These are phyloP conservation scores for Dreissena polymorpha DNA, from an alignment of 1,140 invertebrate species.

Conservation along the genomic window DNA sequence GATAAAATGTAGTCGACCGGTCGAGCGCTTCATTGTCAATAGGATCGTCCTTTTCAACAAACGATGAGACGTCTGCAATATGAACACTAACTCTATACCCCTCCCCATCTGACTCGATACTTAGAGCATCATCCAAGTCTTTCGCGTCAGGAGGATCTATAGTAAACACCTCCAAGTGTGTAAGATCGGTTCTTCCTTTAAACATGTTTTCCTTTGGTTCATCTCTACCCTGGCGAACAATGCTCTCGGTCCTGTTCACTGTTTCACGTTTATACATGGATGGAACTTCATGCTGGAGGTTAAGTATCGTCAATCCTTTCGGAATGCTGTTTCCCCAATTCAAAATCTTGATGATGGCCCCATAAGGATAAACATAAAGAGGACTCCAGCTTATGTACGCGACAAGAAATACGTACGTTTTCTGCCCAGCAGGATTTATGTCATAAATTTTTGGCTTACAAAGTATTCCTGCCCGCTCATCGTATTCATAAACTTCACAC, in stretches of 20 bases:
- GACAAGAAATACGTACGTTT: conserved; percentile 29
- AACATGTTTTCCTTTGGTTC: conserved; percentile 80
- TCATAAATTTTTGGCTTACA: conserved; percentile 13
- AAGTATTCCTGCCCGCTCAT: conserved; percentile 12
- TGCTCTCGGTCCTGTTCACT: conserved; percentile 10
- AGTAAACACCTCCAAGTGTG: conserved; percentile 84
- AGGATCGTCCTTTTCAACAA: conserved; percentile 57
- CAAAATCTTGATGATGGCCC: conserved; percentile 40
- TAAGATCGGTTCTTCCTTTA: conserved; percentile 85
- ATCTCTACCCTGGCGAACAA: not conserved
- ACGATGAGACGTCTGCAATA: conserved; percentile 74
- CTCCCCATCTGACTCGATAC: conserved; percentile 78
- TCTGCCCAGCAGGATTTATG: conserved; percentile 17
- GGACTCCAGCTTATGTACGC: conserved; percentile 37
- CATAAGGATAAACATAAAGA: conserved; percentile 39
- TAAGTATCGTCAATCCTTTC: conserved; percentile 23
- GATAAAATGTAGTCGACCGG: conserved; percentile 70
- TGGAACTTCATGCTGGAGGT: conserved; percentile 47
- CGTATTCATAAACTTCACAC: conserved; percentile 58
- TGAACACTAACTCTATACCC: conserved; percentile 66
- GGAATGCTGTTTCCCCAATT: conserved; percentile 19
- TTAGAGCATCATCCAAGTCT: conserved; percentile 98
- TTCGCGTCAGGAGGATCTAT: conserved; percentile 99
- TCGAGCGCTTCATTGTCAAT: conserved; percentile 70
- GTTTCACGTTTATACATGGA: conserved; percentile 33